These are phyloP conservation scores for Haemorhous mexicanus DNA, from an alignment of 2,113 vertebrate species.

Conservation along the genomic window DNA sequence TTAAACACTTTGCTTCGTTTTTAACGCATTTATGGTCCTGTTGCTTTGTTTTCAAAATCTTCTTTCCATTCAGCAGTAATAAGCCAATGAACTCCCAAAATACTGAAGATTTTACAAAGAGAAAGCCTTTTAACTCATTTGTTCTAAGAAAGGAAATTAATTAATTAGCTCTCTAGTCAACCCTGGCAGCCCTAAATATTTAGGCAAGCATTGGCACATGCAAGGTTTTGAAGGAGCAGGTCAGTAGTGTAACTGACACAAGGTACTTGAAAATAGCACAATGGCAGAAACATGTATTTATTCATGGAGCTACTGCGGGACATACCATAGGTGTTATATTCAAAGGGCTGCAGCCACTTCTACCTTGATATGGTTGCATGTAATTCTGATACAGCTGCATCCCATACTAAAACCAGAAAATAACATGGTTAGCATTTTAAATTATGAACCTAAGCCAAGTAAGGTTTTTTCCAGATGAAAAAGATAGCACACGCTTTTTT, in stretches of 20 bases:
- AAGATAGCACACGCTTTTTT: not conserved
- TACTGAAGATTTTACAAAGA: not conserved
- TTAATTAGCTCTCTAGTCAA: not conserved
- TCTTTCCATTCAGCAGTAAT: not conserved
- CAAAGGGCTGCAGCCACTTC: conserved; percentile 77
- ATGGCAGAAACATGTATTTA: not conserved
- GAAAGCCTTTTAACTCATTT: not conserved
- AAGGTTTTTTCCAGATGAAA: not conserved
- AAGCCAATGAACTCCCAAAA: not conserved
- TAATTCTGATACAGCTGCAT: conserved; percentile 97
- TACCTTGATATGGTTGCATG: conserved; percentile 85
- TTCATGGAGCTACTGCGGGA: conserved; percentile 19
- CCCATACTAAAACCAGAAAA: conserved; percentile 83
- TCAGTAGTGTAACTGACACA: not conserved
- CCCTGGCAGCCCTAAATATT: not conserved
- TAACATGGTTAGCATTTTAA: conserved; percentile 29
- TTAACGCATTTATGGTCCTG: not conserved
- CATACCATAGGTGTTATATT: conserved; percentile 90
- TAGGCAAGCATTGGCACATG: not conserved
- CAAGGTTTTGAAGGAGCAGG: not conserved
- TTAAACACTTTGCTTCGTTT: not conserved
- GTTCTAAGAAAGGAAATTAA: not conserved
- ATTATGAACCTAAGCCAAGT: not conserved
- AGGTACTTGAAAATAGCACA: not conserved
- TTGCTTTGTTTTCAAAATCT: not conserved